Evolutionary conservation across 1,140 invertebrate species (phyloP).

Genomic region (Pseudomyrmex sp.): DNA sequence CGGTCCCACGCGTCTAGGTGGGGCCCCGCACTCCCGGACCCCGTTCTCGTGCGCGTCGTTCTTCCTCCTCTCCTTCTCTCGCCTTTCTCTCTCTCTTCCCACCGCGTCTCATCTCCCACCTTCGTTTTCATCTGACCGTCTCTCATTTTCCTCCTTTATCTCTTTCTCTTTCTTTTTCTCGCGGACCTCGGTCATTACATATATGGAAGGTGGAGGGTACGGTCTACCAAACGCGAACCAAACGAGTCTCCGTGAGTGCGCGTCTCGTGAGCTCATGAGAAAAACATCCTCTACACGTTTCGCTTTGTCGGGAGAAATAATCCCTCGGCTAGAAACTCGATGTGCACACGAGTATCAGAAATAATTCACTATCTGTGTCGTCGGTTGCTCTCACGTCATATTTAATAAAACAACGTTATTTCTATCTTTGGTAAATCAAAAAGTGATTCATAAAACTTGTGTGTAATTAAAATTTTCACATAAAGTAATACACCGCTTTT

Average conservation of each 20-base stretch:
- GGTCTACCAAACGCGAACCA: constrained; percentile 71
- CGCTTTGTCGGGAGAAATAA: constrained; percentile 29
- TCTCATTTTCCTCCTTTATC: constrained; percentile 34
- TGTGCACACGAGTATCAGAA: background rate
- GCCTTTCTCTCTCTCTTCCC: constrained; percentile 31
- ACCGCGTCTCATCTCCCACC: constrained; percentile 42
- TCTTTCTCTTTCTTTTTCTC: constrained; percentile 32
- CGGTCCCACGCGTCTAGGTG: constrained; percentile 82
- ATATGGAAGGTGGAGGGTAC: constrained; percentile 76
- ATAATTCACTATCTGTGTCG: background rate
- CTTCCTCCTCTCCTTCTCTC: constrained; percentile 55
- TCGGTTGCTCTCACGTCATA: background rate
- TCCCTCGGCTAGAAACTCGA: background rate
- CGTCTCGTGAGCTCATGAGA: constrained; percentile 68
- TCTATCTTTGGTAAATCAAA: background rate
- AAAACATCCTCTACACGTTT: constrained; percentile 64
- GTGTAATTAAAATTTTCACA: no score
- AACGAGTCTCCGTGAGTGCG: constrained; percentile 64
- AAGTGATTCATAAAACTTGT: no score
- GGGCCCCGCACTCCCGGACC: constrained; percentile 72
- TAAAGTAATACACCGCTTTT: no score
- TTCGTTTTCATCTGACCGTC: constrained; percentile 24
- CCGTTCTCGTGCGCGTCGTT: constrained; percentile 64
- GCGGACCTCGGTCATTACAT: constrained; percentile 77
- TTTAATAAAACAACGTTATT: constrained; percentile 8